These are phyloP conservation scores for Triplophysa rosa DNA, from an alignment of 2,113 vertebrate genomes.

Conservation along the genomic window DNA sequence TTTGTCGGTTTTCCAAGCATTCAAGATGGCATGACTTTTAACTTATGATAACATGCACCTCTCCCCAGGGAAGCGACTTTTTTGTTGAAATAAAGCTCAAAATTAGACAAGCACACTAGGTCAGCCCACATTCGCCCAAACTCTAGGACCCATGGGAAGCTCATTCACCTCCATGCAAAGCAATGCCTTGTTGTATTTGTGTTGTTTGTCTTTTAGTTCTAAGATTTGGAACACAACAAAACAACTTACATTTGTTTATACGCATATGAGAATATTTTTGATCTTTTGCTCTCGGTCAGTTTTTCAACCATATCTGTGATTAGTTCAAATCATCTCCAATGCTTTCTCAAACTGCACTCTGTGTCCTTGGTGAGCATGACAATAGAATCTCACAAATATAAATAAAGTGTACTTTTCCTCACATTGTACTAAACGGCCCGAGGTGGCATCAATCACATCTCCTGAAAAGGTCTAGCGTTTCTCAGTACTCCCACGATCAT, in stretches of 20 bases:
- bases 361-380: constrained; percentile 58
- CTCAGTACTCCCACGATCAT: constrained; percentile 58
- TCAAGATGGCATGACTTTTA: constrained; percentile 1
- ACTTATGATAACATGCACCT: constrained; percentile 6
- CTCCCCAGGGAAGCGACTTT: not conserved
- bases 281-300: not conserved
- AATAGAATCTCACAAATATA: constrained; percentile 55
- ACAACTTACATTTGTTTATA: too few species aligned
- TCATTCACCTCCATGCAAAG: too few species aligned
- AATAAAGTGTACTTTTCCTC: constrained; percentile 59
- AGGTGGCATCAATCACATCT: constrained; percentile 67
- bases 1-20: constrained; percentile 4
- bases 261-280: too few species aligned
- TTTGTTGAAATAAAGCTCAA: too few species aligned
- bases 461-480: constrained; percentile 67
- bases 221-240: too few species aligned
- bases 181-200: too few species aligned
- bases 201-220: too few species aligned
- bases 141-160: too few species aligned
- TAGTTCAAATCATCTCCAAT: constrained; percentile 41
- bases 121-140: too few species aligned
- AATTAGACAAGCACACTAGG: not conserved
- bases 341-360: not conserved
- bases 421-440: constrained; percentile 47
- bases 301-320: not conserved